Percentiles rank a stretch among this genome's conserved stretches.
Evolutionary conservation across 2,797 vertebrate genomes (phyloP).

Genomic region (Mastacembelus armatus): DNA sequence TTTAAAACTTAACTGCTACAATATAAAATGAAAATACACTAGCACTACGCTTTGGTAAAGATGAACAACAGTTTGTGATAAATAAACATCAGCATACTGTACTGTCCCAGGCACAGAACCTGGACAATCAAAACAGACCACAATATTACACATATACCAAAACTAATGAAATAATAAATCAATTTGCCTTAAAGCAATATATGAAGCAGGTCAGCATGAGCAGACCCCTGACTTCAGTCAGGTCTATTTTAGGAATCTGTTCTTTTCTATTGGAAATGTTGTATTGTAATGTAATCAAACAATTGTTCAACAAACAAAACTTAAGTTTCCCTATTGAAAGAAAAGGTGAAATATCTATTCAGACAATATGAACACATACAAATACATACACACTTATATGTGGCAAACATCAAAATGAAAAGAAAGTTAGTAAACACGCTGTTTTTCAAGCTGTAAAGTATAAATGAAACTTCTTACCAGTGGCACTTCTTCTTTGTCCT

Average conservation of each 20-base stretch:
- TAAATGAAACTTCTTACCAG: conserved; percentile 72
- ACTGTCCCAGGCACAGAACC: no score
- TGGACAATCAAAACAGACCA: no score
- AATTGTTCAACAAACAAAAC: conserved; percentile 7
- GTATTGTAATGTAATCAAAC: conserved; percentile 9
- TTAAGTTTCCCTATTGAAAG: not conserved
- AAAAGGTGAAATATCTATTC: not conserved
- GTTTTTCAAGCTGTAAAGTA: conserved; percentile 32
- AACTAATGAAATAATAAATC: no score
- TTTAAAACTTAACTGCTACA: not conserved
- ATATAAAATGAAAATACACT: not conserved
- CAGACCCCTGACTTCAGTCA: conserved; percentile 29
- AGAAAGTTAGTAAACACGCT: not conserved
- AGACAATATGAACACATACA: not conserved
- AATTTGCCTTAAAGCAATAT: conserved; percentile 32
- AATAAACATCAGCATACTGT: no score
- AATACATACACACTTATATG: not conserved
- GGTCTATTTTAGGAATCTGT: conserved; percentile 16
- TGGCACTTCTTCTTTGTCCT: conserved; percentile 46
- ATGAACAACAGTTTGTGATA: no score
- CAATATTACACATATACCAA: no score
- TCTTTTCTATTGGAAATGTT: conserved; percentile 1
- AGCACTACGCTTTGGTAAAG: no score
- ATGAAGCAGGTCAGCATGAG: conserved; percentile 65
- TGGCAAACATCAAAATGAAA: not conserved